These are phyloP conservation scores for Odontophorus gujanensis DNA, from an alignment of 2,113 vertebrate species.

Conservation along the genomic window DNA sequence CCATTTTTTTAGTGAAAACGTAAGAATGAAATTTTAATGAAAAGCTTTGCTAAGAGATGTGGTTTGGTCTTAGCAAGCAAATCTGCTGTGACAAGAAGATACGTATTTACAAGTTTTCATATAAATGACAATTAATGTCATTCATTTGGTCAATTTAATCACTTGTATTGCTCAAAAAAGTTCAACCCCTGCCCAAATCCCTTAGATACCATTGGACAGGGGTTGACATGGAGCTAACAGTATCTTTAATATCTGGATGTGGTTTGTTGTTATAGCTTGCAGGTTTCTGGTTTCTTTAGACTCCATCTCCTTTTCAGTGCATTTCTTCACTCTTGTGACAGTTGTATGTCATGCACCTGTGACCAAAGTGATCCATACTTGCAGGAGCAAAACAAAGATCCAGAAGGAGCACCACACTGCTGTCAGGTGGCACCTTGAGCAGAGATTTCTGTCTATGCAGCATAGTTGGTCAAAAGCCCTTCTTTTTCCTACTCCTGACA, in stretches of 20 bases:
- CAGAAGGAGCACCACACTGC: accelerated
- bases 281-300: neutral
- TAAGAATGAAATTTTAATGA: neutral
- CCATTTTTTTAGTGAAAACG: neutral
- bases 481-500: neutral
- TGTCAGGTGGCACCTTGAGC: neutral
- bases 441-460: neutral
- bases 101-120: neutral
- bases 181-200: neutral
- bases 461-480: neutral
- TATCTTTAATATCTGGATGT: neutral
- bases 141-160: neutral
- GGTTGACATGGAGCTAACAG: neutral
- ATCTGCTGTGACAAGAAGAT: neutral
- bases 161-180: neutral
- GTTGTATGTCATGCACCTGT: no score
- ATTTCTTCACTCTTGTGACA: neutral
- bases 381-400: neutral
- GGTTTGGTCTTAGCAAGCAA: neutral
- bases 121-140: neutral
- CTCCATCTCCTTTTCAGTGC: neutral
- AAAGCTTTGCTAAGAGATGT: neutral
- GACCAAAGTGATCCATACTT: neutral
- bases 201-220: neutral
- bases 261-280: neutral